These are phyloP conservation scores for Tragelaphus imberbis DNA, from an alignment of 2,113 vertebrate genomes.

Conservation along the genomic window DNA sequence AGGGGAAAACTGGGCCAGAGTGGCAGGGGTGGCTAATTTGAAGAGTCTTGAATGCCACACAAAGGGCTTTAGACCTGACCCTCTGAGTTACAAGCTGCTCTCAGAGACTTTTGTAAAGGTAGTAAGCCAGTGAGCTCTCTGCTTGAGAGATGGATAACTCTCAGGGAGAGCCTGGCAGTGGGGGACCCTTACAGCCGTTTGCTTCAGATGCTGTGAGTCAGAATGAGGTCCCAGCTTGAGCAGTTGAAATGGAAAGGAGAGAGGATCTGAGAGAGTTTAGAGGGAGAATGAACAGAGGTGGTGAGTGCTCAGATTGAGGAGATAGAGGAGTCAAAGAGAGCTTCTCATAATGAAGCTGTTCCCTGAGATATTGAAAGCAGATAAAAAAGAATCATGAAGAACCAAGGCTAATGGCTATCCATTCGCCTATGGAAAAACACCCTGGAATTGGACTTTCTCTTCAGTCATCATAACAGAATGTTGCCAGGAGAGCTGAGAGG, in stretches of 20 bases:
- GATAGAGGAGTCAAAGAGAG: background rate
- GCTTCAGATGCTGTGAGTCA: background rate
- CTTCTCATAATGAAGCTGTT: background rate
- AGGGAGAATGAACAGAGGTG: background rate
- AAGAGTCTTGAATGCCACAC: background rate
- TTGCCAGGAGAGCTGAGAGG: constrained; percentile 10
- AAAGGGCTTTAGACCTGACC: background rate
- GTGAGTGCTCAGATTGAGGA: background rate
- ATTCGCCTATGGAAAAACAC: background rate
- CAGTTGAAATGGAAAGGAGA: background rate
- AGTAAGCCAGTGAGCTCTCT: background rate
- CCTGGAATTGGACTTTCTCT: background rate
- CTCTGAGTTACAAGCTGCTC: background rate
- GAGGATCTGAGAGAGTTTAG: background rate
- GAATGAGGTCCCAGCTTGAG: background rate
- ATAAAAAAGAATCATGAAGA: constrained; percentile 5
- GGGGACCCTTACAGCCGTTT: background rate
- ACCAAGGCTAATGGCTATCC: background rate
- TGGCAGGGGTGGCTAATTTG: background rate
- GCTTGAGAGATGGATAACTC: background rate
- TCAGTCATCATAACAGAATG: background rate
- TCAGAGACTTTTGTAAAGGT: background rate
- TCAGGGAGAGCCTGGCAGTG: background rate
- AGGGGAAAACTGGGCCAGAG: background rate
- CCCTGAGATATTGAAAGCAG: background rate